A percentile compares a stretch with the other conserved stretches of the same genome.
phyloP scores from a whole-genome alignment of 2,888 invertebrate genomes.

The Nymphalis polychloros region DNA sequence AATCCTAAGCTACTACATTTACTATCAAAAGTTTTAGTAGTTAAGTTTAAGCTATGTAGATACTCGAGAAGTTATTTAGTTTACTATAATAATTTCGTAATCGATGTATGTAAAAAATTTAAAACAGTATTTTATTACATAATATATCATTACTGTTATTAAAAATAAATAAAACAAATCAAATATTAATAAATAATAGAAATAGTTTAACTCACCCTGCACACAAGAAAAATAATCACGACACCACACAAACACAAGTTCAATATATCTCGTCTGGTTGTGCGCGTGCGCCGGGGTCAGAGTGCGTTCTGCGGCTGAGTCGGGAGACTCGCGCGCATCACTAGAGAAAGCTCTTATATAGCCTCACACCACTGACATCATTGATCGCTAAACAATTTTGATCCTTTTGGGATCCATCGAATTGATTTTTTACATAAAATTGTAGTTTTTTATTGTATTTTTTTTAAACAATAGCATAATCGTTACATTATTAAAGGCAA shows the following conservation, averaged over 20 bases:
- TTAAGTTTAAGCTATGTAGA: too few relatives aligned
- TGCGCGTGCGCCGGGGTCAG: conserved; percentile 66
- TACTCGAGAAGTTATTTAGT: too few relatives aligned
- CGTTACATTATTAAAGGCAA: too few relatives aligned
- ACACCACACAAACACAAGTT: conserved; percentile 65
- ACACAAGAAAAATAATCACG: conserved; percentile 59
- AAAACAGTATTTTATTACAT: too few relatives aligned
- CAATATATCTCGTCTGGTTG: conserved; percentile 35
- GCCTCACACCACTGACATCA: conserved; percentile 61
- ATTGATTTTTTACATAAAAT: neutral
- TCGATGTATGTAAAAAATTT: too few relatives aligned
- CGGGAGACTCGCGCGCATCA: conserved; percentile 69
- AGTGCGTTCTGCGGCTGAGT: conserved; percentile 65
- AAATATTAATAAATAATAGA: neutral
- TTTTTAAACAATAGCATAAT: too few relatives aligned
- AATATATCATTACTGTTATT: neutral
- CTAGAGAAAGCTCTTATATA: conserved; percentile 79
- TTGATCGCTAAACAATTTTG: conserved; percentile 52
- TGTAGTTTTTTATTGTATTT: neutral
- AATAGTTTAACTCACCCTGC: conserved; percentile 62
- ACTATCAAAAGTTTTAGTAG: too few relatives aligned
- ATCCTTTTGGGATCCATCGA: conserved; percentile 47
- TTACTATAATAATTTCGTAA: too few relatives aligned
- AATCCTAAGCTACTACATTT: neutral
- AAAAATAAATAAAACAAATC: neutral